Conservation (phyloP, 2,797 vertebrate species). For the Diceros bicornis region DNA sequence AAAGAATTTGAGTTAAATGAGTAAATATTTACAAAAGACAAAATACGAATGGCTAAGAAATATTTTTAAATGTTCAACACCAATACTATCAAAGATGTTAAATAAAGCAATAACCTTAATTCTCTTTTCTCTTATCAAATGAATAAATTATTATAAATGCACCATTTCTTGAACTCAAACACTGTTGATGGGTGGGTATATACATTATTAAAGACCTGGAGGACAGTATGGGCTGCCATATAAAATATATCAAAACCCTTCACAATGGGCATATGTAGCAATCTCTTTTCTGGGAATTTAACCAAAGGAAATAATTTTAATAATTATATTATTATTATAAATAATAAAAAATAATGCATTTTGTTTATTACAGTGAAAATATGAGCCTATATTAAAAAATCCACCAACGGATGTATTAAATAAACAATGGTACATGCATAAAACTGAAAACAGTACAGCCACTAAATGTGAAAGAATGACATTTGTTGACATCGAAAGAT, state of each 20-base stretch:
- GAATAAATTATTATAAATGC: neutral
- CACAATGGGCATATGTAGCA: neutral
- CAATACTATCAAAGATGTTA: neutral
- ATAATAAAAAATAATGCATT: neutral
- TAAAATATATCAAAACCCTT: neutral
- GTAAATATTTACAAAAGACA: neutral
- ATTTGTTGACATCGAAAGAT: neutral
- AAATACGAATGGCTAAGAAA: neutral
- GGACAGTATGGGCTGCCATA: neutral
- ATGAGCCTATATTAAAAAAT: neutral
- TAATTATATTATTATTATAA: neutral
- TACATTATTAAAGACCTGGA: neutral
- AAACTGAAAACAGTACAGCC: neutral
- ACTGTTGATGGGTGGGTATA: neutral
- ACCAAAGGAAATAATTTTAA: neutral
- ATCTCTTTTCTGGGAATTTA: neutral
- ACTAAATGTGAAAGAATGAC: neutral
- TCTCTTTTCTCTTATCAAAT: neutral
- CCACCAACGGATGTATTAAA: neutral
- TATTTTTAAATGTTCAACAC: neutral
- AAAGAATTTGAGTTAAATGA: neutral
- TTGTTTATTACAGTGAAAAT: neutral
- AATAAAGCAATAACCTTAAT: neutral
- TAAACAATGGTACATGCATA: neutral
- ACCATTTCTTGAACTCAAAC: neutral